phyloP scores from a whole-genome alignment of 30 jellyfish, hydroid and myxozoan species.

The Morbakka virulenta region DNA sequence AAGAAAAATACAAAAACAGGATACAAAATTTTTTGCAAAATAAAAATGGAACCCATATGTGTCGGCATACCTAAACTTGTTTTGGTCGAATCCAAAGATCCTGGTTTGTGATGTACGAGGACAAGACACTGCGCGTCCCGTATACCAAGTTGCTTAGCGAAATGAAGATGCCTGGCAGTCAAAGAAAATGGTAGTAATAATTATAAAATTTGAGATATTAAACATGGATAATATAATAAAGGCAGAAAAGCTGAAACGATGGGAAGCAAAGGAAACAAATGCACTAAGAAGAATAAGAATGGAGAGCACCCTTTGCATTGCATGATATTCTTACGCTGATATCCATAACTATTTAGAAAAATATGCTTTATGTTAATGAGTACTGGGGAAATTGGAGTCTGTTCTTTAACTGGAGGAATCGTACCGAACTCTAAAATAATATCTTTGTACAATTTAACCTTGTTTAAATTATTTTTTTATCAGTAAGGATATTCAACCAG shows the following conservation, averaged over 20 bases:
- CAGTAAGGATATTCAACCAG: no score
- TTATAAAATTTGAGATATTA: neutral
- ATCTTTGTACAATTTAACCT: no score
- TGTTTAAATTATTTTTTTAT: no score
- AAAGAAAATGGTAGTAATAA: neutral
- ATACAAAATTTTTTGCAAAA: neutral
- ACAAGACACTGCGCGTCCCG: constrained; percentile 66
- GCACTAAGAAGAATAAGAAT: neutral
- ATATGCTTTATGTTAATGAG: no score
- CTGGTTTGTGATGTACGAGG: constrained; percentile 79
- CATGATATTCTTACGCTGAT: neutral
- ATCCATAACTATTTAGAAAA: no score
- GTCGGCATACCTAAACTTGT: constrained; percentile 59
- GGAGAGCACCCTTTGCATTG: neutral
- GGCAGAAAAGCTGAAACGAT: neutral
- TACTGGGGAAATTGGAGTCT: no score
- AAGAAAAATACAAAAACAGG: no score
- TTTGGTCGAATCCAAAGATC: constrained; percentile 35
- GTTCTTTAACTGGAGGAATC: no score
- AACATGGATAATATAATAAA: neutral
- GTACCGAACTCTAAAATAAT: no score
- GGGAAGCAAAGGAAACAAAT: neutral
- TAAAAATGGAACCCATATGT: no score
- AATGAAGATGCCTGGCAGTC: constrained; percentile 76
- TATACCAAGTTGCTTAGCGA: constrained; percentile 70